phyloP scores from a whole-genome alignment of 2,113 vertebrate genomes.

The Illadopsis cleaveri region DNA sequence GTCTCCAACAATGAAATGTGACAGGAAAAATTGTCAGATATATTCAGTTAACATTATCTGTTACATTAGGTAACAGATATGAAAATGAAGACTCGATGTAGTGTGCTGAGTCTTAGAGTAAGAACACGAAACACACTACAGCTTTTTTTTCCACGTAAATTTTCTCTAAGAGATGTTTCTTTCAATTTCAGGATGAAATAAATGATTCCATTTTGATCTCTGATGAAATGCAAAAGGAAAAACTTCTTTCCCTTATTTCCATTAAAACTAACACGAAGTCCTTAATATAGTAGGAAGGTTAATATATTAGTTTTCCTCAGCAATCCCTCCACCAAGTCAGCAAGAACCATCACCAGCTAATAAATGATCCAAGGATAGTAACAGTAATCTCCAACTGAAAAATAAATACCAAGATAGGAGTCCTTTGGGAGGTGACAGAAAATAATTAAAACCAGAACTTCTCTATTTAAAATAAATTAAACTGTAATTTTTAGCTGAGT shows the following conservation, averaged over 20 bases:
- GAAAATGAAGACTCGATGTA: not conserved
- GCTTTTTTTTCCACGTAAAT: not conserved
- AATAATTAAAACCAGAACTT: conserved; percentile 38
- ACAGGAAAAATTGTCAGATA: not conserved
- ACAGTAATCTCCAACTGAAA: conserved; percentile 19
- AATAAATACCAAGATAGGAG: conserved; percentile 8
- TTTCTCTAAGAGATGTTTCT: not conserved
- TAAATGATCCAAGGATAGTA: conserved; percentile 21
- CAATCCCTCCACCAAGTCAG: conserved; percentile 18
- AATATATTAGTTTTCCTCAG: conserved; percentile 14
- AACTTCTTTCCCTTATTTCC: not conserved
- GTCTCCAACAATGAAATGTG: not conserved
- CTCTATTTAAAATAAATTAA: conserved; percentile 48
- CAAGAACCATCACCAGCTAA: conserved; percentile 21
- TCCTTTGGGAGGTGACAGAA: conserved; percentile 10
- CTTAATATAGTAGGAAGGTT: not conserved
- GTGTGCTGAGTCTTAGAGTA: not conserved
- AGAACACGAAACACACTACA: not conserved
- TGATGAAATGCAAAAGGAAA: not conserved
- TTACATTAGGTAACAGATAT: not conserved
- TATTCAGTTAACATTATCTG: not conserved
- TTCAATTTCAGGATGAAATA: not conserved
- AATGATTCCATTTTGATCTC: not conserved
- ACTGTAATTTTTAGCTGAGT: not conserved
- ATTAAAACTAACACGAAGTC: not conserved